phyloP scores from a whole-genome alignment of 2,113 vertebrate genomes.

The Pyrgilauda ruficollis region DNA sequence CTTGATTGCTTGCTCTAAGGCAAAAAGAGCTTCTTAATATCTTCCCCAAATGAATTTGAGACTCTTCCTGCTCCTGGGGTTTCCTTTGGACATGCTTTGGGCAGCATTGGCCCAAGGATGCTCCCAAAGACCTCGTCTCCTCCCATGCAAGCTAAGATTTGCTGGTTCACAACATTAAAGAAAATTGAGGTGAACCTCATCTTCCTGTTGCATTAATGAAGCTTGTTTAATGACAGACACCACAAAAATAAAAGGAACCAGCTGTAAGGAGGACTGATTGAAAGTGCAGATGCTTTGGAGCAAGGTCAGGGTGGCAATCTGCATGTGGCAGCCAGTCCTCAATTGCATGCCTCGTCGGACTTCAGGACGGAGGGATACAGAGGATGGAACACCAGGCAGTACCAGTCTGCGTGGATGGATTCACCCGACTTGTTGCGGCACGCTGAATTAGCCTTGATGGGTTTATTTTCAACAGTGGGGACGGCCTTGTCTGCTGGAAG shows the following conservation, averaged over 20 bases:
- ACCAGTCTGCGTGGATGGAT: background rate
- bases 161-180: background rate
- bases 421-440: background rate
- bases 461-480: background rate
- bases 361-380: background rate
- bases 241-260: background rate
- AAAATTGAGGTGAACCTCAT: background rate
- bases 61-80: accelerated
- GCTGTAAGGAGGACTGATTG: background rate
- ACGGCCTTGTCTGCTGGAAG: background rate
- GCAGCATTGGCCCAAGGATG: background rate
- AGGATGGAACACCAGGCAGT: background rate
- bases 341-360: background rate
- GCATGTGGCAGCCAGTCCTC: background rate
- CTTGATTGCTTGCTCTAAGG: background rate
- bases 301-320: background rate
- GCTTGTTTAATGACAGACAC: background rate
- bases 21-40: background rate
- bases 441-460: background rate
- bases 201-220: background rate
- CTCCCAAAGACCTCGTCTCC: background rate
- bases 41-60: background rate
- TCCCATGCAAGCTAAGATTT: background rate
- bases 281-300: background rate
- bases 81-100: background rate